Base-by-base conservation (phyloP, 2,113 vertebrate genomes). In the Atherinomorus stipes region DNA sequence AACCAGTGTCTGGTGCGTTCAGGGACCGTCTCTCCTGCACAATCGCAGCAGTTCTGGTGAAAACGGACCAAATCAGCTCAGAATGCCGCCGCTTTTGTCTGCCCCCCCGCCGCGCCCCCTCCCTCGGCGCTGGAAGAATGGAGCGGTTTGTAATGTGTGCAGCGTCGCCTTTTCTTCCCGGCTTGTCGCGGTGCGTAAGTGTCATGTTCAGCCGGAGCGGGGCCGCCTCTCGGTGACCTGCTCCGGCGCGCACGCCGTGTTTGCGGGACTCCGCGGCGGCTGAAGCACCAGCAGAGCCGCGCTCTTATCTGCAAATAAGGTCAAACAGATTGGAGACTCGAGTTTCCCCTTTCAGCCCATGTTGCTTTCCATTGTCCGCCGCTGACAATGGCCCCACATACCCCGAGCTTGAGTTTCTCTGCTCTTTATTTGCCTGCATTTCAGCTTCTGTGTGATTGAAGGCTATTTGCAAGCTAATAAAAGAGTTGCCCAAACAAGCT, bases 261-360 rank as follows among this genome's bases (percentile, higher is more conserved):
- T 97, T 95, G 96, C 95, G 93, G 93, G 94, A 94, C 88, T 93
- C 92, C 91, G 69, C 54, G 92, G 93, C 92, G 87, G 90, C 94
- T 94, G 93, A 83, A 90, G 86, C 86, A 44, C 87, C 77, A 80
- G 84, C 87, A 90, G 90, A 93, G 94, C 93, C 91, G 83, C 61
- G 87, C 92, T 74, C 94, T 97, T 97, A 96, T 96, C 95, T 95
- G 94, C 90, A 91, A 88, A 93, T 91, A 89, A 94, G 95, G 92
- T 95, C 92, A 91, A 95, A 95, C 94, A 96, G 95, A 95, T 95
- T 96, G 93, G 90, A 90, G 95, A 95, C 92, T 98, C 94, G 91
- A 94, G 92, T 98, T 98, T 96, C 95, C 92, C 93, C 94, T 96
- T 94, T 91, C 86, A 96, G 95, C 94, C 95, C 94, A 89, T 91